Percentiles rank a stretch among this genome's conserved stretches.
Conservation (phyloP, 1,140 invertebrate genomes). For the Lethocerus indicus region DNA sequence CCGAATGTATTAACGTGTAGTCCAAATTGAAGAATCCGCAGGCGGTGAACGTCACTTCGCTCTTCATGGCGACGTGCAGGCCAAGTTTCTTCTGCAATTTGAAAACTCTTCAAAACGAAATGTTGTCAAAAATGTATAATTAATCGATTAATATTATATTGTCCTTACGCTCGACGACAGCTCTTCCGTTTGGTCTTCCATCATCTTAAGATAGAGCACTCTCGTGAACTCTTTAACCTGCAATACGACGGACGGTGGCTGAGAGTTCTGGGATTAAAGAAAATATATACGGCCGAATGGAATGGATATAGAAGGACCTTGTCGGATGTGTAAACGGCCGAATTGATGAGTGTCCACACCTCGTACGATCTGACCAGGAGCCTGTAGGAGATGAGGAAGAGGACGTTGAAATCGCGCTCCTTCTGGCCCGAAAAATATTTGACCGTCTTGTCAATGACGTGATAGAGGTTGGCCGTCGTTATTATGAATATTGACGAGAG, state of each 20-base stretch:
- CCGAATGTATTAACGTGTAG: slow-evolving; percentile 17
- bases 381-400: not conserved
- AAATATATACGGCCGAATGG: not conserved
- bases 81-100: slow-evolving; percentile 3
- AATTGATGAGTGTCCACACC: slow-evolving; percentile 4
- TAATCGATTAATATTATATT: not conserved
- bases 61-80: not conserved
- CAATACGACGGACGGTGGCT: not conserved
- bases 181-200: slow-evolving; percentile 5
- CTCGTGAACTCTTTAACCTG: slow-evolving; percentile 10
- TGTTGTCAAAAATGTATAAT: no score
- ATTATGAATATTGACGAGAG: slow-evolving; percentile 9
- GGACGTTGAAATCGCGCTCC: not conserved
- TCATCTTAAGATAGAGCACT: slow-evolving; percentile 6
- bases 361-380: slow-evolving; percentile 5
- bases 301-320: slow-evolving; percentile 1
- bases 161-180: slow-evolving; percentile 6
- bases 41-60: slow-evolving; percentile 18
- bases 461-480: slow-evolving; percentile 10
- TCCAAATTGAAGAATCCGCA: slow-evolving; percentile 21
- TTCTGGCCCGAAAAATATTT: not conserved
- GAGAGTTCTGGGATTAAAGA: not conserved
- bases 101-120: no score
- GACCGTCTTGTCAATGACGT: slow-evolving; percentile 8
- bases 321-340: slow-evolving; percentile 3